Evolutionary conservation across 64 coral and sea anemone genomes (phyloP).

Genomic region (Astreopora myriophthalma): DNA sequence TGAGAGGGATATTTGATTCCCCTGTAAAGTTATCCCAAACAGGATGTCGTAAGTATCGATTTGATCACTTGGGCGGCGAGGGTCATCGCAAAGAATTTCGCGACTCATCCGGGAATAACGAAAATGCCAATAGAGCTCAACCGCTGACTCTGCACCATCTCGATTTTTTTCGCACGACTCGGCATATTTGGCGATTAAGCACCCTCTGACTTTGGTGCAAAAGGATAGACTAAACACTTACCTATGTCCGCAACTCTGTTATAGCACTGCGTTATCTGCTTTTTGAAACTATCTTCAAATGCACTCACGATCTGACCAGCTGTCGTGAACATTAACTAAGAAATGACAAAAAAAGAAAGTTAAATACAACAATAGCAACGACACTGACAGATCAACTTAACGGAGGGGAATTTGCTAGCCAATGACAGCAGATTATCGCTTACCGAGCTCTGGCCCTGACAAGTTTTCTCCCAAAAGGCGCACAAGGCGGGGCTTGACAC

Average conservation of each 20-base stretch:
- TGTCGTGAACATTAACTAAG: slow-evolving; percentile 68
- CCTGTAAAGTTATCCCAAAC: too few relatives aligned
- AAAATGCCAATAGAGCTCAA: too few relatives aligned
- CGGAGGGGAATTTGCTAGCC: neutral
- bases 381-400: neutral
- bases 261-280: slow-evolving; percentile 88
- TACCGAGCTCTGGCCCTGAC: slow-evolving; percentile 12
- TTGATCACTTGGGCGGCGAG: too few relatives aligned
- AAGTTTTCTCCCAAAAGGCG: slow-evolving; percentile 36
- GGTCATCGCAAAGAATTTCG: too few relatives aligned
- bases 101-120: too few relatives aligned
- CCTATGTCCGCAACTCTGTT: slow-evolving; percentile 84
- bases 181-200: too few relatives aligned
- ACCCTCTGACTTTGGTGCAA: too few relatives aligned
- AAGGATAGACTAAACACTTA: neutral
- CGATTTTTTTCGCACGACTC: too few relatives aligned
- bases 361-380: neutral
- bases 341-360: neutral
- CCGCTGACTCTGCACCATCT: too few relatives aligned
- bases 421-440: neutral
- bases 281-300: slow-evolving; percentile 72
- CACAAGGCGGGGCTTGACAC: neutral
- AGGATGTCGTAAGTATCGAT: too few relatives aligned
- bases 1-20: too few relatives aligned
- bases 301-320: slow-evolving; percentile 59